phyloP scores from a whole-genome alignment of 2,113 vertebrate species.

The Gambusia holbrooki region DNA sequence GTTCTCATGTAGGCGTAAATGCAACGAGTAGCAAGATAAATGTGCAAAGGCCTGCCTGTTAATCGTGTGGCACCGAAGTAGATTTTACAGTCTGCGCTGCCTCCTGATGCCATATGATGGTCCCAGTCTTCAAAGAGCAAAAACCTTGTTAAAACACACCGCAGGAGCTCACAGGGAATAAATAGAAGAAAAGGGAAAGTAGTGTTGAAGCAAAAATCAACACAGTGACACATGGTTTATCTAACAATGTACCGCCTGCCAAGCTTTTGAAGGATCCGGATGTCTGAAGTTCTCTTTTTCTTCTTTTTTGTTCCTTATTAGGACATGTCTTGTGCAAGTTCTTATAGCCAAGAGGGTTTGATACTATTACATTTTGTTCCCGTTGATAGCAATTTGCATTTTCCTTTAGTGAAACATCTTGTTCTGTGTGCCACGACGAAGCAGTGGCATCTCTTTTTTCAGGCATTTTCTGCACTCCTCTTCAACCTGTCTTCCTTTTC shows the following conservation, averaged over 20 bases:
- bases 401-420: constrained; percentile 75
- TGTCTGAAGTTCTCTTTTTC: constrained; percentile 69
- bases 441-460: constrained; percentile 28
- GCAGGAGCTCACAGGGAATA: constrained; percentile 64
- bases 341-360: constrained; percentile 75
- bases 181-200: constrained; percentile 64
- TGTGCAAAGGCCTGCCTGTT: constrained; percentile 6
- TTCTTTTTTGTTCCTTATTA: constrained; percentile 76
- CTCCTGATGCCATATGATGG: constrained; percentile 62
- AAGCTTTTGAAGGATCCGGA: constrained; percentile 79
- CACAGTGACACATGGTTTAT: constrained; percentile 73
- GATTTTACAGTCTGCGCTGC: background rate
- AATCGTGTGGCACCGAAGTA: constrained; percentile 3
- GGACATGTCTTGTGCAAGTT: constrained; percentile 74
- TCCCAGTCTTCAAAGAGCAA: constrained; percentile 70
- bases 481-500: constrained; percentile 2
- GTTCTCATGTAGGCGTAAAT: background rate
- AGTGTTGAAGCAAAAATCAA: constrained; percentile 54
- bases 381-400: constrained; percentile 77
- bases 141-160: constrained; percentile 72
- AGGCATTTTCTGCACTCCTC: constrained; percentile 4
- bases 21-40: background rate
- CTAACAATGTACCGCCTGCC: constrained; percentile 76
- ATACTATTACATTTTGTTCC: constrained; percentile 74
- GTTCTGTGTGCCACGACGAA: constrained; percentile 74